Percentiles rank a stretch among this genome's conserved stretches.
phyloP scores from a whole-genome alignment of 2,888 invertebrate genomes.

The Meliscaeva auricollis region DNA sequence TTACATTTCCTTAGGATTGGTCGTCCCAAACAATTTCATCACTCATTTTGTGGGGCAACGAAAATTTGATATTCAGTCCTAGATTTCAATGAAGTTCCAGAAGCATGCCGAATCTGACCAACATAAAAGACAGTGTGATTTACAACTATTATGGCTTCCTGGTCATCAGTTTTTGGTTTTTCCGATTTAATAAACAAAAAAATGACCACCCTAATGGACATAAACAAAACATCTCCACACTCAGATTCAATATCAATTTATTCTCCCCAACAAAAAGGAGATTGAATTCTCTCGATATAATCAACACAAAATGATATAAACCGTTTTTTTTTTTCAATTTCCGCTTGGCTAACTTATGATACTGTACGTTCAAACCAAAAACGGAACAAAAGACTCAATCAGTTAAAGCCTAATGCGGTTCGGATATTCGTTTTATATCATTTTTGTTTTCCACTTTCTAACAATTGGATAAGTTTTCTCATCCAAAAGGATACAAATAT shows the following conservation, averaged over 20 bases:
- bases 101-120: no score
- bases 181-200: no score
- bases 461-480: constrained; percentile 62
- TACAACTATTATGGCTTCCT: no score
- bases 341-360: constrained; percentile 29
- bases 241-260: no score
- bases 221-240: neutral
- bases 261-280: constrained; percentile 3
- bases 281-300: constrained; percentile 32
- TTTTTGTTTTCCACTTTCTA: neutral
- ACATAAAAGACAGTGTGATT: no score
- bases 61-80: no score
- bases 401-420: constrained; percentile 32
- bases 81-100: no score
- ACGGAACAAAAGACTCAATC: constrained; percentile 49
- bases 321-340: constrained; percentile 16
- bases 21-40: no score
- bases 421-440: constrained; percentile 2
- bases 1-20: no score
- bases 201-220: neutral
- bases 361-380: neutral
- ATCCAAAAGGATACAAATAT: constrained; percentile 43
- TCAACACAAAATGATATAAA: constrained; percentile 38
- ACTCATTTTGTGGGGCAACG: no score
- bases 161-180: no score